Conservation (phyloP, 2,113 vertebrate genomes). For the Chionodraco myersi region DNA sequence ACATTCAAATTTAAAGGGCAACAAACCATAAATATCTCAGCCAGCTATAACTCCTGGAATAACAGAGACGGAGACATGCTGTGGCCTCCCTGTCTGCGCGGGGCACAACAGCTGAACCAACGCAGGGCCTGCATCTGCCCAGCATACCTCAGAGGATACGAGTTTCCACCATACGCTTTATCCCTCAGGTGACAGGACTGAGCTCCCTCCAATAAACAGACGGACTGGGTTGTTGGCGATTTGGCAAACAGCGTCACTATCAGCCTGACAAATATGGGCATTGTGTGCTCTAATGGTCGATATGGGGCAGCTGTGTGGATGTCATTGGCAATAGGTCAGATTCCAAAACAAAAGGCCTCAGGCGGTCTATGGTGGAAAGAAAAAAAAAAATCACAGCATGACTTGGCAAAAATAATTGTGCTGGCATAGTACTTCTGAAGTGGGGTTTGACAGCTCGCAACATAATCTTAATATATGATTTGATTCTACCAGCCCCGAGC, state of each 20-base stretch:
- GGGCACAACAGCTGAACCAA: constrained; percentile 66
- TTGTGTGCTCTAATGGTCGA: constrained; percentile 42
- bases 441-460: constrained; percentile 59
- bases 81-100: constrained; percentile 39
- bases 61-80: constrained; percentile 53
- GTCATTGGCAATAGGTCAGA: constrained; percentile 47
- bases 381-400: constrained; percentile 34
- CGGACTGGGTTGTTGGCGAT: constrained; percentile 2
- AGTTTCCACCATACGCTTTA: constrained; percentile 54
- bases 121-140: constrained; percentile 42
- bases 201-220: constrained; percentile 8
- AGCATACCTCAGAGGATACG: constrained; percentile 53
- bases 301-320: constrained; percentile 38
- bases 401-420: constrained; percentile 58
- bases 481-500: constrained; percentile 53
- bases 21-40: constrained; percentile 51
- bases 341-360: constrained; percentile 45
- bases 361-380: background rate
- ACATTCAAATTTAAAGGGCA: constrained; percentile 46
- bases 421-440: constrained; percentile 60
- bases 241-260: constrained; percentile 13
- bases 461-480: constrained; percentile 70
- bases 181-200: constrained; percentile 65
- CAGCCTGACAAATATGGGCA: constrained; percentile 20
- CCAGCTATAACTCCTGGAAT: constrained; percentile 48